Evolutionary conservation across 1,140 invertebrate species (phyloP), one percentile per base, ranked within the genome.

Genomic region (Achatina immaculata): DNA sequence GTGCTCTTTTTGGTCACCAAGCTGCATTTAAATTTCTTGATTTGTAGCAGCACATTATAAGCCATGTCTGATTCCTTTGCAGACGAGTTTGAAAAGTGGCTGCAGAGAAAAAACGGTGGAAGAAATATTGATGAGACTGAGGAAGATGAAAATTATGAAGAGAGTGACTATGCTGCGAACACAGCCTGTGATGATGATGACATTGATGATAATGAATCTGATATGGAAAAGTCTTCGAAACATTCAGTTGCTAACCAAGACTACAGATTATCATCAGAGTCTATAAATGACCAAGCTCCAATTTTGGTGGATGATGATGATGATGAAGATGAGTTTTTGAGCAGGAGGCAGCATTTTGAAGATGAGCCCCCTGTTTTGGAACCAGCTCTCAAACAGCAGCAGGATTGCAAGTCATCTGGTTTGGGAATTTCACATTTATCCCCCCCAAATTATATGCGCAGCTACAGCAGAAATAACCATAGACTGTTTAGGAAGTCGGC

Each of bases 81-180:
- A 36, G 66, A 55, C 38, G 83, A 48, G 19, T 82, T 81, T 72
- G 65, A 82, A 79, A 66, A 73, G 9, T 83, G 83, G 80, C 51
- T 82, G 16, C 34, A 51, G 11, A 73, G 48, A n/a, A 43, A 69
- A 14, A 48, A 28, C 51, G 42, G 36, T 45, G 55, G 34, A 9
- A 69, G 24, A 21, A 34, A 69, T 9, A 55, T 48, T 40, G 73
- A 51, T 28, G 42, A 14, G 1, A 38, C 45, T 24, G n/a, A n/a
- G n/a, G 75, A 58, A 58, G 79, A 81, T 40, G 75, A 72, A 14
- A 58, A 38, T 19, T 48, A 66, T 38, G 55, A 68, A 31, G 34
- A 11, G 16, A 58, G 34, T 36, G 45, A 72, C 21, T 1, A 77
- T 38, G 45, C 34, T 34, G 62, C 19, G 16, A 9, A 71, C 19